Base-by-base conservation (phyloP, 2,888 invertebrate genomes). In the Thecophora atra region DNA sequence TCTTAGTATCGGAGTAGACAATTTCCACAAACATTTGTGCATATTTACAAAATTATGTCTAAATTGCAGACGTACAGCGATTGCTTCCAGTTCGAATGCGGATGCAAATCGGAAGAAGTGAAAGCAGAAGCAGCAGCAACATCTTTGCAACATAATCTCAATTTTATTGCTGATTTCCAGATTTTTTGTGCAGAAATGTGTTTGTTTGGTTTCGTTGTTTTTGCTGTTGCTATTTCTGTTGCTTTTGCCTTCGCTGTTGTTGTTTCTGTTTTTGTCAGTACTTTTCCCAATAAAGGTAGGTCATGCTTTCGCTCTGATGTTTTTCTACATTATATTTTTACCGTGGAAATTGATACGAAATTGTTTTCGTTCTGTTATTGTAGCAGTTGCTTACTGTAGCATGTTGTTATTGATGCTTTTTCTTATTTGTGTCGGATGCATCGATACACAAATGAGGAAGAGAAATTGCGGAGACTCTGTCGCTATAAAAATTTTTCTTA, bases 71-170 rank as follows among this genome's bases (percentile, higher is more conserved):
- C 37, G 1, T 2, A 37, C 37, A 37, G 1, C n/a, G 13, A 21
- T 21, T 54, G 11, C 68, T 72, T 67, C 67, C 67, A 72, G 28
- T 72, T 68, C 47, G 52, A 70, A 63, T 52, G 42, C 70, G 63
- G 63, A 70, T 70, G 70, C 70, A 70, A 70, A 70, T 70, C 70
- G 70, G 70, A 70, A 70, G 63, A 70, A 70, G 70, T 70, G 70
- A 70, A 70, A 70, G 70, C 70, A 62, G 30, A 70, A 30, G 28
- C 56, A 51, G 24, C 52, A 24, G 47, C 47, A 47, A 28, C 17
- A 62, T 37, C 47, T 24, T n/a, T 21, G 56, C 58, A 68, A 58
- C 44, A 63, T 28, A 58, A 17, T 64, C 44, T 47, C 11, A 21
- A 64, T 47, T 42, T 26, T 63, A 62, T 21, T 70, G 70, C 58